Percentiles rank a stretch among this genome's conserved stretches.
Evolutionary conservation across 2,888 invertebrate species (phyloP).

Genomic region (Heliconius charithonia): DNA sequence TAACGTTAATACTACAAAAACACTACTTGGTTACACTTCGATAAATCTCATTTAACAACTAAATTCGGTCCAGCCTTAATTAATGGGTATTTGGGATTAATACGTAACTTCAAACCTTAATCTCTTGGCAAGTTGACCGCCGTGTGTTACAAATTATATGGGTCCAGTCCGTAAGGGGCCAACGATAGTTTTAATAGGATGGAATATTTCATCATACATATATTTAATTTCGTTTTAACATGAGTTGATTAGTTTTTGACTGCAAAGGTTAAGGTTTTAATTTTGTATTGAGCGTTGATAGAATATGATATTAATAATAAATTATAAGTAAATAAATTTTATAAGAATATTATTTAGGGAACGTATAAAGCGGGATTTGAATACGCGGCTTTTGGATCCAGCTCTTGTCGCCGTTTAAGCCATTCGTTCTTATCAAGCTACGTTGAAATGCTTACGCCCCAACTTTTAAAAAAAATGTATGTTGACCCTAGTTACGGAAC

Average conservation of each 20-base stretch:
- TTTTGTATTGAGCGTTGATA: not conserved
- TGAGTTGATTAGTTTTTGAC: not conserved
- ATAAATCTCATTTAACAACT: conserved; percentile 30
- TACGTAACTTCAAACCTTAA: conserved; percentile 32
- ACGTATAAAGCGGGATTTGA: not conserved
- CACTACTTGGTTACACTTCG: not conserved
- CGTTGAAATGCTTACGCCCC: too few species aligned
- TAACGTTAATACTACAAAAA: conserved; percentile 10
- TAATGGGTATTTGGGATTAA: conserved; percentile 33
- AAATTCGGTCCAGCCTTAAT: conserved; percentile 26
- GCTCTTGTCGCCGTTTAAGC: too few species aligned
- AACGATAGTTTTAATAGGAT: conserved; percentile 23
- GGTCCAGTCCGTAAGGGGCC: not conserved
- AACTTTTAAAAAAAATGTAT: too few species aligned
- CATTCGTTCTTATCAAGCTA: too few species aligned
- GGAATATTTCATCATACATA: conserved; percentile 23
- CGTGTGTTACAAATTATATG: conserved; percentile 33
- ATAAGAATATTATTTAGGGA: not conserved
- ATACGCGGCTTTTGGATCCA: too few species aligned
- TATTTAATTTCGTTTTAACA: conserved; percentile 2
- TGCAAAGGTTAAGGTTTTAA: not conserved
- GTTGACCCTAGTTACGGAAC: too few species aligned
- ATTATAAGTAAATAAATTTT: not conserved
- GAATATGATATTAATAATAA: not conserved
- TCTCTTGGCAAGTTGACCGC: conserved; percentile 35